Base-by-base conservation (phyloP, 2,888 invertebrate genomes). In the Apotomis capreana region DNA sequence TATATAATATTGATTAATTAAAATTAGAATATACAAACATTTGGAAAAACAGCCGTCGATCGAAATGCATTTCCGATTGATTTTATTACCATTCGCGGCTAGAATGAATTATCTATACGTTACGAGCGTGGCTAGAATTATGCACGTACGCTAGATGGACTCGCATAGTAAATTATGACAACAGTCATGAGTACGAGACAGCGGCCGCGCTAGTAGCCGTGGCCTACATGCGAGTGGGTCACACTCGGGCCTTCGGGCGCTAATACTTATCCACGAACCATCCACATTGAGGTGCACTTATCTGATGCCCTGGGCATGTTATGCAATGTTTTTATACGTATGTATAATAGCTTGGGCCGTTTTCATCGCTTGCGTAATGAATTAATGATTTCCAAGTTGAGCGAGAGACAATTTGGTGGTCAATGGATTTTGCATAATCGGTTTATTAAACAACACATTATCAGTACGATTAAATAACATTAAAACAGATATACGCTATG, bases 171-270 rank as follows among this genome's bases (percentile, higher is more conserved):
- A 68, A 72, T 57, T 52, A 63, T 72, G 68, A 72, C 72, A 63
- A 63, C 62, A 63, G 63, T 68, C 58, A 68, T 68, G 67, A 71
- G 71, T 71, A 67, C 40, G 63, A 49, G 68, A 40, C 58, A 58
- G 52, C 68, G 52, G 61, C 62, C 46, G 26, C 62, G 79, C 79
- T 79, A 79, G 84, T 82, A 88, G 84, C 88, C 89, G 80, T 89
- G 89, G 89, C 88, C 89, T 87, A 89, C 80, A 86, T 89, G 83
- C 71, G 75, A 76, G 65, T 76, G 77, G 76, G 79, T 76, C 78
- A 76, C 77, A 76, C 76, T 74, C 76, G 74, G 77, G 76, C 76
- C 76, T 75, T 74, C 79, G 74, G 76, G 74, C 75, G 73, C 70
- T 68, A 72, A 54, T 59, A 58, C 72, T 58, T 64, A 64, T 63